These are phyloP conservation scores for Emmelina monodactyla DNA, from an alignment of 2,888 invertebrate genomes.

Conservation along the genomic window DNA sequence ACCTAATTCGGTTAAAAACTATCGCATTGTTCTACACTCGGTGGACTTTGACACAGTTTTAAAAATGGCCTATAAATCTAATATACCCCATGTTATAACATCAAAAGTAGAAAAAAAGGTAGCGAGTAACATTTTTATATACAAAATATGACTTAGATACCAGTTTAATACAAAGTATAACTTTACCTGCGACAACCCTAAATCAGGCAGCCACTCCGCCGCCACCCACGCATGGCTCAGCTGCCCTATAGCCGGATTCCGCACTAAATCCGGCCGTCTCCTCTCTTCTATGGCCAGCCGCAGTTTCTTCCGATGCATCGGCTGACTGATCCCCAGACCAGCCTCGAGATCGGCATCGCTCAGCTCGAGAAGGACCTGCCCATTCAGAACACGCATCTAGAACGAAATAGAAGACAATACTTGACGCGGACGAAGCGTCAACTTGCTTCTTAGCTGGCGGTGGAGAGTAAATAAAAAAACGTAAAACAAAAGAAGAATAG, in stretches of 20 bases:
- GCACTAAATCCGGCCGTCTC: slow-evolving; percentile 83
- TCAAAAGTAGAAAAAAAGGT: too few species aligned
- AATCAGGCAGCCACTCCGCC: slow-evolving; percentile 90
- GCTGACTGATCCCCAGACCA: slow-evolving; percentile 89
- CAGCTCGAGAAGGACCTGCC: slow-evolving; percentile 88
- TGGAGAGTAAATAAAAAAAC: too few species aligned
- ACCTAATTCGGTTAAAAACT: too few species aligned
- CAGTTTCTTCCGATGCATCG: slow-evolving; percentile 92
- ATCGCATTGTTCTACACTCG: too few species aligned
- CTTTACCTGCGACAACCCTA: slow-evolving; percentile 80
- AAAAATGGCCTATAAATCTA: too few species aligned
- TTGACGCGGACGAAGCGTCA: slow-evolving; percentile 62
- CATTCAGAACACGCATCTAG: slow-evolving; percentile 74
- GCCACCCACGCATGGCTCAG: slow-evolving; percentile 94
- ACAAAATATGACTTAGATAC: too few species aligned
- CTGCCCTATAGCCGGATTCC: slow-evolving; percentile 87
- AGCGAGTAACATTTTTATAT: too few species aligned
- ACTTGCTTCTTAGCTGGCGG: too few species aligned
- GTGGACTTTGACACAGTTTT: too few species aligned
- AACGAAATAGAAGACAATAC: slow-evolving; percentile 69
- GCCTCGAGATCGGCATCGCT: slow-evolving; percentile 91
- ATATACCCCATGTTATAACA: too few species aligned
- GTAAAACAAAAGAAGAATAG: too few species aligned
- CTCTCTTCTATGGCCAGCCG: slow-evolving; percentile 93
- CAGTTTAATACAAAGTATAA: too few species aligned